Percentiles rank a stretch among this genome's conserved stretches.
Evolutionary conservation across 2,888 invertebrate species (phyloP).

Genomic region (Phlogophora meticulosa): DNA sequence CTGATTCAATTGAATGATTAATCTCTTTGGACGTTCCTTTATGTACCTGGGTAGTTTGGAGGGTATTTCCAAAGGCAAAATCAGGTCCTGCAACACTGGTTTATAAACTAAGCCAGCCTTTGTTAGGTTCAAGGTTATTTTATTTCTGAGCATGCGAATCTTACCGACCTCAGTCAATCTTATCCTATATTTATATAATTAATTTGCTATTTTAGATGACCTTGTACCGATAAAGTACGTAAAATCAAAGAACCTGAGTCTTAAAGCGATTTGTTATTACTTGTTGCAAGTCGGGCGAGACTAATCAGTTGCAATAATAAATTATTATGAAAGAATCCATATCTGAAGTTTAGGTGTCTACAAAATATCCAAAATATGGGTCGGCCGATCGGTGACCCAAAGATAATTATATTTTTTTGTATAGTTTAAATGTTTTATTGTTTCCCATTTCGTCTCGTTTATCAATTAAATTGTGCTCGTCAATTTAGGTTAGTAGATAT

Average conservation of each 20-base stretch:
- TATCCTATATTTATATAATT: neutral
- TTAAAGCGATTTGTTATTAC: slow-evolving; percentile 1
- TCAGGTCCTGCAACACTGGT: slow-evolving; percentile 14
- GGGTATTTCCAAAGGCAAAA: slow-evolving; percentile 14
- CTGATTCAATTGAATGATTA: slow-evolving; percentile 44
- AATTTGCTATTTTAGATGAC: neutral
- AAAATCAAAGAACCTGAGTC: neutral
- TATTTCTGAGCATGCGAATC: slow-evolving; percentile 20
- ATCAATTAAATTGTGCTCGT: slow-evolving; percentile 79
- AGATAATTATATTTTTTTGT: slow-evolving; percentile 82
- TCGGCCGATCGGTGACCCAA: slow-evolving; percentile 80
- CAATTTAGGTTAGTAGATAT: slow-evolving; percentile 84
- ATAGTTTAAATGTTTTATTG: slow-evolving; percentile 81
- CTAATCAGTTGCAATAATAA: slow-evolving; percentile 39
- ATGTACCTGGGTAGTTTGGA: slow-evolving; percentile 28
- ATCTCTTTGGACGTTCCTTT: slow-evolving; percentile 41
- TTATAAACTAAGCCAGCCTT: slow-evolving; percentile 14
- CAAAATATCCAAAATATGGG: slow-evolving; percentile 75
- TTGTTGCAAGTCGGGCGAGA: slow-evolving; percentile 7
- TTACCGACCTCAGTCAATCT: slow-evolving; percentile 7
- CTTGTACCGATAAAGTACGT: neutral
- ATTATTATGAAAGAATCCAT: slow-evolving; percentile 55
- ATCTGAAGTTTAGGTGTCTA: slow-evolving; percentile 59
- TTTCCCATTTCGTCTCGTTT: slow-evolving; percentile 79
- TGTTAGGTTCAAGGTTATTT: slow-evolving; percentile 40